Evolutionary conservation across 1,140 invertebrate species (phyloP), one percentile per base, ranked within the genome.

Genomic region (Neotoxoptera formosana): DNA sequence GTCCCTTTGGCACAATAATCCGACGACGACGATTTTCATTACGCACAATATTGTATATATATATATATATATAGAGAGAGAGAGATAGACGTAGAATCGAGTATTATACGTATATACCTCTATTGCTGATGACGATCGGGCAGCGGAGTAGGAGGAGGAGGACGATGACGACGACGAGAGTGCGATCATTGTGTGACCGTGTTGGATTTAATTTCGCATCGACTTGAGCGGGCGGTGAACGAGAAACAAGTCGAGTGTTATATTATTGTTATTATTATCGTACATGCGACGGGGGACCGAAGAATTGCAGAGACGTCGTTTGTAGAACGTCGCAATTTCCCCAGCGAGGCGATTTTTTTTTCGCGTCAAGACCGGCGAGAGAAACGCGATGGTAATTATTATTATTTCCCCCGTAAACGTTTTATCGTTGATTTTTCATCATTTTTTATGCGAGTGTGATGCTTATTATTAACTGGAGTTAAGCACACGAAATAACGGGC

Each of bases 121-220:
- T 34, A 30, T 20, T 23, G 51, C 14, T n/a, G 60, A 76, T n/a
- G n/a, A 76, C n/a, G 60, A 76, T 76, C 60, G 60, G n/a, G 30
- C 53, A 8, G 25, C 56, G 25, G 30, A 8, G 20, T 2, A 25
- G n/a, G n/a, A 41, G 41, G 41, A 41, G 41, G 41, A 41, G 1
- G 41, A 41, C 1, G 41, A 41, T 4, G 23, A 30, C 11, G 30
- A 34, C 20, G 20, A 81, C 34, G 36, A 83, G 41, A 84, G 7
- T 25, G 23, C 23, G 23, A 25, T 41, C 41, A 41, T 84, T 84
- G 83, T 84, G 83, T 25, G 45, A 41, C 41, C 9, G 36, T 41
- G 36, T 41, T 47, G 45, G 84, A 86, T 86, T 86, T 86, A 86
- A 86, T 86, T 86, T 86, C 45, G 41, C 84, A 86, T 86, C 41